Evolutionary conservation across 2,113 vertebrate genomes (phyloP), one percentile per base, ranked within the genome.

Genomic region (Spea bombifrons): DNA sequence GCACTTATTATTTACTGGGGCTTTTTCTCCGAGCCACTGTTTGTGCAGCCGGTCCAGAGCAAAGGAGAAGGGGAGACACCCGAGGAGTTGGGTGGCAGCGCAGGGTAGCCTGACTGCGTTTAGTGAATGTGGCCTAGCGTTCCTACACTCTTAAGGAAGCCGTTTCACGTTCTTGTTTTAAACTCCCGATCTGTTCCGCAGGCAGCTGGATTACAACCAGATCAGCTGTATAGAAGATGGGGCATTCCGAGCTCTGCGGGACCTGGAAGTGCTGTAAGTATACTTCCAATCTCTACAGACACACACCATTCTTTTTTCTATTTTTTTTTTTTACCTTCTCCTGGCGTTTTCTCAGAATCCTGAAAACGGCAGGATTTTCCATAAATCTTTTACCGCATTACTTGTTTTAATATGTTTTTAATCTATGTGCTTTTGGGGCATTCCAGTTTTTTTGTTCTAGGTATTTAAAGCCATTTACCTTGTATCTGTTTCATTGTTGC

Each of bases 231-330:
- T 98, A 83, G 96, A 98, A 88, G 96, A 98, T 83, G 96, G 96
- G 86, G 94, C 96, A 0, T 98, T 98, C 76, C 88, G 96, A 85
- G 96, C 96, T 50, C 90, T 98, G 75, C 94, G 96, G 65, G 96
- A 98, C 91, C 92, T 98, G 92, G 96, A 98, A 94, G 96, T 98
- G 75, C 96, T 98, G 96, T 98, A 84, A 98, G 96, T 98, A 92
- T 65, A 63, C 30, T 30, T 30, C 30, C 30, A 30, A 30, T 30
- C 30, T 30, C 30, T 30, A 30, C 30, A 30, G 30, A 30, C 2
- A 1, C 30, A 30, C 30, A 30, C 1, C 1, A 59, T 59, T 4
- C 15, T 13, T 30, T 59, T 7, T 57, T 5, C 8, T 52, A 52
- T 52, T 52, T 5, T 52, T 52, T 52, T 52, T 52, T 52, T 52